A percentile compares a stretch with the other conserved stretches of the same genome.
phyloP scores from a whole-genome alignment of 2,888 invertebrate species.

The Patella depressa region DNA sequence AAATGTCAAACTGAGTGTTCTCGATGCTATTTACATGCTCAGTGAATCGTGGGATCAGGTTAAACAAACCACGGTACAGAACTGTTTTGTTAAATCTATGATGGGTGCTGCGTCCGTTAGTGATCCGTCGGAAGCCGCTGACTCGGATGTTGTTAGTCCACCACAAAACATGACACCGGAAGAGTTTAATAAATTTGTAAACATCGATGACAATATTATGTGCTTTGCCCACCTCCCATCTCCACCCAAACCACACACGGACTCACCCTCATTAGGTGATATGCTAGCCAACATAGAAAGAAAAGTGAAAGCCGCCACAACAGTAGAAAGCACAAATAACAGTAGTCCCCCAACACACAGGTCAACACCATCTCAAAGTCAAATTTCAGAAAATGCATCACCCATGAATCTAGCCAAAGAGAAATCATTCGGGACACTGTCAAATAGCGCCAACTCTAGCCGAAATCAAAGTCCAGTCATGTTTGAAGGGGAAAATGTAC shows the following conservation, averaged over 20 bases:
- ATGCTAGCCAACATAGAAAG: neutral
- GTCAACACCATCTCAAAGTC: neutral
- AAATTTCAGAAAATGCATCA: neutral
- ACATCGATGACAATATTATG: neutral
- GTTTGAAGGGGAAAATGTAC: neutral
- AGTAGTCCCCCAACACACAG: neutral
- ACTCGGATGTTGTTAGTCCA: neutral
- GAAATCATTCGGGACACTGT: neutral
- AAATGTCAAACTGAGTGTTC: neutral
- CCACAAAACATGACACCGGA: neutral
- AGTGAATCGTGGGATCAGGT: constrained; percentile 6
- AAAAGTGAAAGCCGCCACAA: neutral
- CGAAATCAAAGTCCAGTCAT: constrained; percentile 9
- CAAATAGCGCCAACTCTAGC: constrained; percentile 8
- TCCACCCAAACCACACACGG: neutral
- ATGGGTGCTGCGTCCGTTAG: constrained; percentile 3
- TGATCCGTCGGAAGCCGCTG: neutral
- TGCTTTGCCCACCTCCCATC: neutral
- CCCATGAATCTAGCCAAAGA: constrained; percentile 5
- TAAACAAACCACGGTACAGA: constrained; percentile 1
- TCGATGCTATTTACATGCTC: constrained; percentile 9
- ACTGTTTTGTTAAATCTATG: constrained; percentile 1
- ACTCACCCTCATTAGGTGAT: neutral
- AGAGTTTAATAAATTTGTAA: neutral
- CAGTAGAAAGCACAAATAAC: neutral